phyloP scores from a whole-genome alignment of 2,888 invertebrate species.

The Dendrolimus pini region DNA sequence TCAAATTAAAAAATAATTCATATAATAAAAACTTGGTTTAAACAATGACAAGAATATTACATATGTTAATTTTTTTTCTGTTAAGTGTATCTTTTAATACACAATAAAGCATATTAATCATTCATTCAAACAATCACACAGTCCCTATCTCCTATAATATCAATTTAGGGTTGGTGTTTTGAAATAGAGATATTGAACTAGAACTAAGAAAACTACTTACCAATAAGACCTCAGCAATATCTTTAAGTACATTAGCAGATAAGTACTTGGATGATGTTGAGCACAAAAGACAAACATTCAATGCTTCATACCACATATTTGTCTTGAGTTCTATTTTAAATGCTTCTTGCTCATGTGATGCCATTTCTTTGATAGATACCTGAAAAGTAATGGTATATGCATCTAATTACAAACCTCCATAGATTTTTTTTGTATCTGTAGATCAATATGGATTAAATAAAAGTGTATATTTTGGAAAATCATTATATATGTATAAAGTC shows the following conservation, averaged over 20 bases:
- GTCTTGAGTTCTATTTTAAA: constrained; percentile 54
- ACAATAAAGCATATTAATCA: not conserved
- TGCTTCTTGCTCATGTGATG: constrained; percentile 42
- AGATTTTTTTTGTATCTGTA: too few relatives aligned
- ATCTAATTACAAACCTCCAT: too few relatives aligned
- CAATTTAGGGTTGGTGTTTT: not conserved
- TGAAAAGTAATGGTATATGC: constrained; percentile 23
- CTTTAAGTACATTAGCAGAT: constrained; percentile 45
- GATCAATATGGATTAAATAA: not conserved
- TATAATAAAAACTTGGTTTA: not conserved
- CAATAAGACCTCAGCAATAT: constrained; percentile 62
- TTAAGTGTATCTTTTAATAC: not conserved
- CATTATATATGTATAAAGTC: too few relatives aligned
- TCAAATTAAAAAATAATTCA: not conserved
- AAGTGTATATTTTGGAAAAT: not conserved
- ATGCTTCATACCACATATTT: constrained; percentile 59
- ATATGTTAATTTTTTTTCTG: not conserved
- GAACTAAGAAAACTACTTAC: constrained; percentile 29
- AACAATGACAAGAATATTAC: not conserved
- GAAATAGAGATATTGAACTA: not conserved
- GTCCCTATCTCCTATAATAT: too few relatives aligned
- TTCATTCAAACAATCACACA: too few relatives aligned
- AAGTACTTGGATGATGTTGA: constrained; percentile 50
- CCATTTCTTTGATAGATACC: constrained; percentile 29
- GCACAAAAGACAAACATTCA: constrained; percentile 51